A percentile compares a stretch with the other conserved stretches of the same genome.
Evolutionary conservation across 2,797 vertebrate genomes (phyloP).

Genomic region (Carduelis carduelis): DNA sequence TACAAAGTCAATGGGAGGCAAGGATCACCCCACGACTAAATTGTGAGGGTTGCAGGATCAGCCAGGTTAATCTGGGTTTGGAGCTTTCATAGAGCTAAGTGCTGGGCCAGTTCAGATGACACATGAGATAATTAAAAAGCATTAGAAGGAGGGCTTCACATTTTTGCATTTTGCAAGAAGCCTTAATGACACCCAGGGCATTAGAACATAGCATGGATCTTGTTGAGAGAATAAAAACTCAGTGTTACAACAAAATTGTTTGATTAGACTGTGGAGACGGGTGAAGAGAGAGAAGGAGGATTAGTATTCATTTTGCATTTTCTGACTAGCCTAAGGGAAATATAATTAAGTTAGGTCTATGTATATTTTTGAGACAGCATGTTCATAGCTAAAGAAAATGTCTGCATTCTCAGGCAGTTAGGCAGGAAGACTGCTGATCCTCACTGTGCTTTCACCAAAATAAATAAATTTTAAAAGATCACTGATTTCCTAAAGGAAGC

Average conservation of each 20-base stretch:
- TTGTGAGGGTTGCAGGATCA: neutral
- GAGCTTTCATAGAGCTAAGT: neutral
- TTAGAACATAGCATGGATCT: neutral
- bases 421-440: neutral
- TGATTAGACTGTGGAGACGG: constrained; percentile 7
- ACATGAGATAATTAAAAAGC: constrained; percentile 43
- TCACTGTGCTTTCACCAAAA: neutral
- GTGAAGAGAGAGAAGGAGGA: neutral
- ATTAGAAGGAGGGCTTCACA: constrained; percentile 17
- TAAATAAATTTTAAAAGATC: neutral
- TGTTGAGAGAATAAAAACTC: constrained; percentile 41
- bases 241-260: constrained; percentile 32
- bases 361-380: neutral
- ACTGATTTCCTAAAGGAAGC: neutral
- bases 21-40: neutral
- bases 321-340: constrained; percentile 7
- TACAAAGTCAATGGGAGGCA: neutral
- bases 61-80: neutral
- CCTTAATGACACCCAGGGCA: constrained; percentile 50
- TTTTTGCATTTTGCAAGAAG: constrained; percentile 55
- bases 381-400: neutral
- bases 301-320: constrained; percentile 35
- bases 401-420: neutral
- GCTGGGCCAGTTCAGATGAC: neutral
- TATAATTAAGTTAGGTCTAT: constrained; percentile 30